phyloP scores from a whole-genome alignment of 2,888 invertebrate species.

The Troides helena region DNA sequence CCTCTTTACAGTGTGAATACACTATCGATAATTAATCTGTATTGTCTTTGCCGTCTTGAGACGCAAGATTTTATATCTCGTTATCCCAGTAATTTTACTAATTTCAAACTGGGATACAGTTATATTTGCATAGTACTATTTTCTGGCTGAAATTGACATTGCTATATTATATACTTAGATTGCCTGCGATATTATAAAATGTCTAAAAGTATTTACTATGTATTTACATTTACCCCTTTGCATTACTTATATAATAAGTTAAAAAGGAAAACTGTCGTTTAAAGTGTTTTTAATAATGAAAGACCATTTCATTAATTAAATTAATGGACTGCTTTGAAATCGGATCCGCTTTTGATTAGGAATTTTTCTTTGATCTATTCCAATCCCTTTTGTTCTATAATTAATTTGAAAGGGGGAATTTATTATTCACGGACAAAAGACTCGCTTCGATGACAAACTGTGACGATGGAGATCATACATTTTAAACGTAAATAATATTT shows the following conservation, averaged over 20 bases:
- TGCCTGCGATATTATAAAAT: too few relatives aligned
- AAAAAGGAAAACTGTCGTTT: neutral
- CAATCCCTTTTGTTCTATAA: conserved; percentile 1
- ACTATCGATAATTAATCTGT: too few relatives aligned
- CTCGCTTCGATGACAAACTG: neutral
- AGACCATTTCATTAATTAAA: conserved; percentile 4
- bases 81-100: too few relatives aligned
- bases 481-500: too few relatives aligned
- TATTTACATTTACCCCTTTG: neutral
- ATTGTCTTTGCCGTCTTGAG: too few relatives aligned
- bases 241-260: neutral
- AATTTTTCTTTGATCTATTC: conserved; percentile 13
- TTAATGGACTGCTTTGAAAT: conserved; percentile 6
- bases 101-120: too few relatives aligned
- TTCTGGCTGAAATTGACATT: too few relatives aligned
- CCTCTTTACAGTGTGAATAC: neutral
- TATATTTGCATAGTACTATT: too few relatives aligned
- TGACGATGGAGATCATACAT: too few relatives aligned
- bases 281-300: neutral
- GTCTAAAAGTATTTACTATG: neutral
- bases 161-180: too few relatives aligned
- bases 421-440: neutral
- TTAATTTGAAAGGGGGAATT: neutral
- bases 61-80: too few relatives aligned
- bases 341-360: neutral